These are phyloP conservation scores for Antheraea assamensis DNA, from an alignment of 2,888 invertebrate genomes.

Conservation along the genomic window DNA sequence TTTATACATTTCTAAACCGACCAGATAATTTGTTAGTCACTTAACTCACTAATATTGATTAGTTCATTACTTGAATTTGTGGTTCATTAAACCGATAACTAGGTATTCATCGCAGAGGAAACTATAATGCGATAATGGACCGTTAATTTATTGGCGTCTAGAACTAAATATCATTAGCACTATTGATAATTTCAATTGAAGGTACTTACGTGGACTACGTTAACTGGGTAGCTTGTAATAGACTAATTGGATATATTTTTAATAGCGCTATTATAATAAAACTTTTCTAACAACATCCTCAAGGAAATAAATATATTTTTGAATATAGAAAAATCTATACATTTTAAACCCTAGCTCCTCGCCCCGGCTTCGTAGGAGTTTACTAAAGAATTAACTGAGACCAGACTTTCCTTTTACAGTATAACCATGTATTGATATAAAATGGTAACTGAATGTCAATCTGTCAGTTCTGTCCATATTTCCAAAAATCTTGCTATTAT, in stretches of 20 bases:
- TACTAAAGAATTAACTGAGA: no score
- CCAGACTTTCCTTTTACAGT: no score
- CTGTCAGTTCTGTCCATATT: no score
- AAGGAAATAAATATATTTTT: neutral
- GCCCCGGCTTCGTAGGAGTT: no score
- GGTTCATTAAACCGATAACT: constrained; percentile 58
- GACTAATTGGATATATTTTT: neutral
- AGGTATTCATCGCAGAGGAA: constrained; percentile 41
- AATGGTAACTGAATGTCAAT: no score
- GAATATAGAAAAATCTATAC: neutral
- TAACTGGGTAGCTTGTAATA: neutral
- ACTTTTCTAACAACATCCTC: neutral
- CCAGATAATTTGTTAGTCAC: constrained; percentile 45
- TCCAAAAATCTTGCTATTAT: no score
- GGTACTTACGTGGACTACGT: neutral
- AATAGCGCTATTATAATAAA: neutral
- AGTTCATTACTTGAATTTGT: constrained; percentile 53
- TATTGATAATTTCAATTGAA: neutral
- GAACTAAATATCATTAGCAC: neutral
- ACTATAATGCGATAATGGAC: constrained; percentile 26
- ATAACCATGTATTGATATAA: no score
- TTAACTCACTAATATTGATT: constrained; percentile 55
- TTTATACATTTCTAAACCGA: neutral
- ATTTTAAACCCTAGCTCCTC: neutral
- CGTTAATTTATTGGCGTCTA: neutral